These are phyloP conservation scores for Jordanella pulchra DNA, from an alignment of 2,797 vertebrate species.

Conservation along the genomic window DNA sequence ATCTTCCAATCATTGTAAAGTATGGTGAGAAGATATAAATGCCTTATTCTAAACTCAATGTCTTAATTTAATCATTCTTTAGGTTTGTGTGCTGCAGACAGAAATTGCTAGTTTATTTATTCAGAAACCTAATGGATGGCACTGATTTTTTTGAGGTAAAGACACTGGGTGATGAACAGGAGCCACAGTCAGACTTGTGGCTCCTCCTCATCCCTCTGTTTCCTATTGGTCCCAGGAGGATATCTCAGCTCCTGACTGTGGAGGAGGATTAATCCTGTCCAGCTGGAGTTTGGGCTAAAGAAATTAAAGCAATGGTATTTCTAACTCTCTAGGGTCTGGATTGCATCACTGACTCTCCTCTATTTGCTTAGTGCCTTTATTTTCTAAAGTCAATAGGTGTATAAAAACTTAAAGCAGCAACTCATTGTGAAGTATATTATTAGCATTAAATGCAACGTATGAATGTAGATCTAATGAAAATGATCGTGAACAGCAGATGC, in stretches of 20 bases:
- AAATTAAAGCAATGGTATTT: slow-evolving; percentile 62
- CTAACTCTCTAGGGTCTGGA: slow-evolving; percentile 52
- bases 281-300: slow-evolving; percentile 66
- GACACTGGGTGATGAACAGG: slow-evolving; percentile 56
- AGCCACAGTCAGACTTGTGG: slow-evolving; percentile 43
- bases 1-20: not conserved
- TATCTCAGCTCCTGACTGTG: slow-evolving; percentile 48
- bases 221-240: slow-evolving; percentile 57
- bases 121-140: slow-evolving; percentile 51
- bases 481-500: not conserved
- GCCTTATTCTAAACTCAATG: not conserved
- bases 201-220: slow-evolving; percentile 35
- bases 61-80: slow-evolving; percentile 14
- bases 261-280: slow-evolving; percentile 65
- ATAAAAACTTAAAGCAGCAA: slow-evolving; percentile 29
- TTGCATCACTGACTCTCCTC: slow-evolving; percentile 46
- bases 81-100: slow-evolving; percentile 18
- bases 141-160: slow-evolving; percentile 30
- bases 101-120: slow-evolving; percentile 56
- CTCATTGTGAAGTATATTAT: not conserved
- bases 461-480: not conserved
- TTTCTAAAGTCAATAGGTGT: slow-evolving; percentile 16
- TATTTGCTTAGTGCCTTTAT: slow-evolving; percentile 14
- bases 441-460: no score
- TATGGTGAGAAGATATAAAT: not conserved